A percentile compares a stretch with the other conserved stretches of the same genome.
Evolutionary conservation across 1,140 invertebrate genomes (phyloP).

Genomic region (Meteorus sp.): DNA sequence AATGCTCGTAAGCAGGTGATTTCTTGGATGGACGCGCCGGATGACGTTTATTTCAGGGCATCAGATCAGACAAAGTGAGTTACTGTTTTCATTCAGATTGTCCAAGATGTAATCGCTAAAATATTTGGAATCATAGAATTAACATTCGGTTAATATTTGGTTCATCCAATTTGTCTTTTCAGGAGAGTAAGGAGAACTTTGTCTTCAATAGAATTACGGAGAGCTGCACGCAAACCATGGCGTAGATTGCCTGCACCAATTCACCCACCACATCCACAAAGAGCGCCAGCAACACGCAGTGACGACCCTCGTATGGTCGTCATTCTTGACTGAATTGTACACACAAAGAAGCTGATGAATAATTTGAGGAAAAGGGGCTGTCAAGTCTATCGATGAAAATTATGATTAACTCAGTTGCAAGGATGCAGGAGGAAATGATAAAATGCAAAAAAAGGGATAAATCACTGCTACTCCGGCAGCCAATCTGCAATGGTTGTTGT

Average conservation of each 20-base stretch:
- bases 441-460: no score
- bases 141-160: neutral
- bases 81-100: neutral
- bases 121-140: neutral
- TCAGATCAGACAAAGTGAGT: slow-evolving; percentile 87
- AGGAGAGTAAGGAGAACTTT: slow-evolving; percentile 80
- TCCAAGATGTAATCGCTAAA: neutral
- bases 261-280: slow-evolving; percentile 46
- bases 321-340: slow-evolving; percentile 67
- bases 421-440: no score
- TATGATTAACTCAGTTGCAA: no score
- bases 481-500: no score
- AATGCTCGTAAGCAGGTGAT: slow-evolving; percentile 85
- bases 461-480: no score
- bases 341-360: slow-evolving; percentile 11
- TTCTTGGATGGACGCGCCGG: slow-evolving; percentile 96
- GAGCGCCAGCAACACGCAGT: slow-evolving; percentile 32
- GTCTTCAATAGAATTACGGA: slow-evolving; percentile 77
- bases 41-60: slow-evolving; percentile 94
- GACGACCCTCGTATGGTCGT: slow-evolving; percentile 64
- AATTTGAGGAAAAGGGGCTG: neutral
- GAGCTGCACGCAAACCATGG: slow-evolving; percentile 91
- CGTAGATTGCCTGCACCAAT: slow-evolving; percentile 64
- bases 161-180: slow-evolving; percentile 38
- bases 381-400: neutral